Base-by-base conservation (phyloP, 2,797 vertebrate genomes). In the Acanthiza pusilla region DNA sequence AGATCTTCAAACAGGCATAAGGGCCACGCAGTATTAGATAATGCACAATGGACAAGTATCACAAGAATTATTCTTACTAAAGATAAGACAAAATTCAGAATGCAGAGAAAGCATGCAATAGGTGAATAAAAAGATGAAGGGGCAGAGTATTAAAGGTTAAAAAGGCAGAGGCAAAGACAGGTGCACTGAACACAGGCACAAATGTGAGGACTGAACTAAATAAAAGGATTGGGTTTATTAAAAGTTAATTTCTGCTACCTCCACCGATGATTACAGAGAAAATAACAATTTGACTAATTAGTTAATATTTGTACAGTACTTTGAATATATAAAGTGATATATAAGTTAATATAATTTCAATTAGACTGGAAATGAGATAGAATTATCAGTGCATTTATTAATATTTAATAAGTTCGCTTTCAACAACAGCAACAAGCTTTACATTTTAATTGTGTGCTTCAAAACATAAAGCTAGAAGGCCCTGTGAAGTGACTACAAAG, bases 211-310 rank as follows among this genome's bases (percentile, higher is more conserved):
- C 48, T 62, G 82, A 96, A 84, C 76, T 76, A 88, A 94, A 79
- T 86, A 92, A 90, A 89, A 93, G 74, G 57, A 32, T 25, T 72
- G 11, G 53, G 45, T 81, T 86, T 90, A 93, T 85, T 85, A 88
- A 82, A 95, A 96, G 83, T 95, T 90, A 90, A 94, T 96, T 93
- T 91, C 74, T 90, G 17, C 67, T 77, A 85, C 87, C 88, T 94
- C 91, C 85, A 93, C 9, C 45, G 83, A 84, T 85, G 93, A 95
- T 90, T 86, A 93, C 71, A 90, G 22, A 93, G 88, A 96, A 97
- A 96, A 94, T 90, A 96, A 97, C 94, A 89, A 95, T 84, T 91
- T 95, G 89, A 91, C 88, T 97, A 93, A 96, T 96, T 95, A 96
- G 89, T 89, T 96, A 94, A 89, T 95, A 96, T 96, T 96, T 94